A percentile compares a stretch with the other conserved stretches of the same genome.
Conservation (phyloP, 2,113 vertebrate species). For the Onychostruthus taczanowskii region DNA sequence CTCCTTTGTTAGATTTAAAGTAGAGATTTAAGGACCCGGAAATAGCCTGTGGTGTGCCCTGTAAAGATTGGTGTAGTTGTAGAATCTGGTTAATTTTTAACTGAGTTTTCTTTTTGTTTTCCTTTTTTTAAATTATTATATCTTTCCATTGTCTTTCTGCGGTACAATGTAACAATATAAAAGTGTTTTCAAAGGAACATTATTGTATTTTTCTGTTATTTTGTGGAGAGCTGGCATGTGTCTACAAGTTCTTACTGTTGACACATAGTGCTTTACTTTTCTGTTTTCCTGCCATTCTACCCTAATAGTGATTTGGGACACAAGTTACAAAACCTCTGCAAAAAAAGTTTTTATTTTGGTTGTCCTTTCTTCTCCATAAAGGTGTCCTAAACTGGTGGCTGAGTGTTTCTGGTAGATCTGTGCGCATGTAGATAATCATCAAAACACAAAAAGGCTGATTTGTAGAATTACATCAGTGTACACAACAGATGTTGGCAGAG, state of each 20-base stretch:
- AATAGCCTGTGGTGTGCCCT: background rate
- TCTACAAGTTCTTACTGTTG: background rate
- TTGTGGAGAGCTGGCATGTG: background rate
- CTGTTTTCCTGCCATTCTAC: background rate
- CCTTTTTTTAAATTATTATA: background rate
- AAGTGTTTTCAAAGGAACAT: background rate
- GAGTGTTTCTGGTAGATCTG: background rate
- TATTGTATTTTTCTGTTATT: background rate
- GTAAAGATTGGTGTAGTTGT: background rate
- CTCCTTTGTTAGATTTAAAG: background rate
- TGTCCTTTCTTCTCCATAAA: background rate
- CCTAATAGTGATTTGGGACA: background rate
- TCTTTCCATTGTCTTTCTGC: background rate
- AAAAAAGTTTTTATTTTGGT: background rate
- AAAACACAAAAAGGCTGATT: background rate
- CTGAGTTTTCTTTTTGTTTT: background rate
- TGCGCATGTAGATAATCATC: background rate
- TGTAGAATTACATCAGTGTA: background rate
- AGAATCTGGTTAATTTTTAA: background rate
- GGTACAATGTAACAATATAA: background rate
- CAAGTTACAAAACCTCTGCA: background rate
- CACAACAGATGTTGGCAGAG: background rate
- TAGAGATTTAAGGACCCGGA: background rate
- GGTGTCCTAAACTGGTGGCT: background rate
- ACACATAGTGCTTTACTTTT: background rate